phyloP scores from a whole-genome alignment of 2,113 vertebrate species.

The Urocitellus parryii region DNA sequence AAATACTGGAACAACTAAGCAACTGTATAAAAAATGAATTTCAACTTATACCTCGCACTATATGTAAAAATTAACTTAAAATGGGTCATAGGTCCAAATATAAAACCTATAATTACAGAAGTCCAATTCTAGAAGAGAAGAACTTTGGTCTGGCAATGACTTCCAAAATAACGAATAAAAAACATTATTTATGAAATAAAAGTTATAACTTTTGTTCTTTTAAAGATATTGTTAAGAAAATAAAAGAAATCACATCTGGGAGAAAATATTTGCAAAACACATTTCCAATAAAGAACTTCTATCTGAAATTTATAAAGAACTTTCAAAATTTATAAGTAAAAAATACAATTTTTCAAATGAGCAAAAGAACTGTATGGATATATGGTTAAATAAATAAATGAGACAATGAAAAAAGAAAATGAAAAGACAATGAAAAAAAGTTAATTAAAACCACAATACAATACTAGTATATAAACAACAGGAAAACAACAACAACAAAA shows the following conservation, averaged over 20 bases:
- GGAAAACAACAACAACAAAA: neutral
- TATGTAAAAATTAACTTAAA: neutral
- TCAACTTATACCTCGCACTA: neutral
- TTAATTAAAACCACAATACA: neutral
- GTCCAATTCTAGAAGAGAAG: neutral
- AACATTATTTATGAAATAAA: neutral
- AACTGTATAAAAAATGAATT: neutral
- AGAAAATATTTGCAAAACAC: no score
- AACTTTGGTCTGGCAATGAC: neutral
- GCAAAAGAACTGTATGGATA: neutral
- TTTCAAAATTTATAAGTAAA: neutral
- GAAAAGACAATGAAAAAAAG: neutral
- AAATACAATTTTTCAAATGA: neutral
- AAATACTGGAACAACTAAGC: neutral
- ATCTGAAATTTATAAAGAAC: neutral
- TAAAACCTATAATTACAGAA: neutral
- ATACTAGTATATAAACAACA: neutral
- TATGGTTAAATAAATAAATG: neutral
- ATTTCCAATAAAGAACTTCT: no score
- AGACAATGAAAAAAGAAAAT: neutral
- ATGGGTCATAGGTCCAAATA: neutral
- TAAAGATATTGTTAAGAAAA: constrained; percentile 34
- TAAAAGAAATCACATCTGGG: no score
- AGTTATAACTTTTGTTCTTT: neutral
- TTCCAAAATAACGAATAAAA: neutral